These are phyloP conservation scores for Procambarus virginalis DNA, from an alignment of 1,140 invertebrate species.

Conservation along the genomic window DNA sequence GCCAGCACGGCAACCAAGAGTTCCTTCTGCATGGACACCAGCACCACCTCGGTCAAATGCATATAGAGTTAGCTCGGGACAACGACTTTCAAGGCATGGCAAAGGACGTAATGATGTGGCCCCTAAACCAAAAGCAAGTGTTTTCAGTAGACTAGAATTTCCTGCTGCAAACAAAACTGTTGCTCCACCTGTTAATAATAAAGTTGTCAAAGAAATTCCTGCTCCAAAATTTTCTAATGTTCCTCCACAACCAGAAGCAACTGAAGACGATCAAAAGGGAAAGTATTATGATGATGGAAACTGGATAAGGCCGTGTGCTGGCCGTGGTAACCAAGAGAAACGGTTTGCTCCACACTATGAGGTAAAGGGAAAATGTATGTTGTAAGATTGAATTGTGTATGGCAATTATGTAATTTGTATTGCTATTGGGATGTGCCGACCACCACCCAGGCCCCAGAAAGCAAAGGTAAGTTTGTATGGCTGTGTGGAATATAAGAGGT, in stretches of 20 bases:
- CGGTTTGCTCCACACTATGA: constrained; percentile 39
- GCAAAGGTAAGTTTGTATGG: too few species aligned
- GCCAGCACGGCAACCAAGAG: constrained; percentile 14
- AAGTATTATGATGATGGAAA: constrained; percentile 26
- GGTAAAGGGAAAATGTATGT: neutral
- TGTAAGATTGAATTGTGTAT: too few species aligned
- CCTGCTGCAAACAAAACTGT: neutral
- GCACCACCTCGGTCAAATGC: neutral
- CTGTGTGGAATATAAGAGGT: too few species aligned
- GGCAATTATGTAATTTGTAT: too few species aligned
- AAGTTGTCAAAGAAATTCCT: too few species aligned
- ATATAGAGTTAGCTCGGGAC: neutral
- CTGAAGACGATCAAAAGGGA: neutral
- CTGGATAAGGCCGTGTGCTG: neutral
- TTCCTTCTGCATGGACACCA: constrained; percentile 21
- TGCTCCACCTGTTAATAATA: too few species aligned
- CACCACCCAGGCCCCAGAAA: too few species aligned
- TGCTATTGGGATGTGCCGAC: too few species aligned
- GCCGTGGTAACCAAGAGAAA: constrained; percentile 31
- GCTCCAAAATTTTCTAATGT: constrained; percentile 2
- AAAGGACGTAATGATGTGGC: neutral
- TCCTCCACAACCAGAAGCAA: neutral
- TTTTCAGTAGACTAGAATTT: neutral
- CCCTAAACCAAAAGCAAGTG: neutral
- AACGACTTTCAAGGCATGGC: neutral